phyloP scores from a whole-genome alignment of 2,888 invertebrate genomes.

The Drosophila lacicola region DNA sequence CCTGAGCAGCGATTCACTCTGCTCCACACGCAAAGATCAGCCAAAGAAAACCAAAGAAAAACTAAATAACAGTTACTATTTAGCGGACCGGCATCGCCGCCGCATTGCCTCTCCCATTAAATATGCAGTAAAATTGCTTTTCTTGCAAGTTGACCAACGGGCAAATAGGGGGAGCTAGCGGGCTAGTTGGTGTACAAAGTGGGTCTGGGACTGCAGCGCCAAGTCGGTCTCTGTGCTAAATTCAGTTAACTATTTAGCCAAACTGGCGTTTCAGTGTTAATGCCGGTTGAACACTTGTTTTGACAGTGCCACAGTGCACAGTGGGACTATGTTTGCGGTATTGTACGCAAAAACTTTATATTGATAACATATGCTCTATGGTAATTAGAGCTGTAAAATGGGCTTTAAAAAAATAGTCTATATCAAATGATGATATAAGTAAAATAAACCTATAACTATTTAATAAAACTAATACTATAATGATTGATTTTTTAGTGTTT shows the following conservation, averaged over 20 bases:
- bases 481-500: too few relatives aligned
- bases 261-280: constrained; percentile 67
- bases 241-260: constrained; percentile 47
- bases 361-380: too few relatives aligned
- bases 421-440: too few relatives aligned
- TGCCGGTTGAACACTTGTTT: constrained; percentile 59
- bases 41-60: constrained; percentile 51
- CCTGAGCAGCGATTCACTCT: constrained; percentile 47
- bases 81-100: constrained; percentile 53
- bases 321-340: constrained; percentile 29
- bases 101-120: constrained; percentile 42
- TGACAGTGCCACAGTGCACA: constrained; percentile 58
- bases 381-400: too few relatives aligned
- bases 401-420: too few relatives aligned
- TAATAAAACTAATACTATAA: too few relatives aligned
- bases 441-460: too few relatives aligned
- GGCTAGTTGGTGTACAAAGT: constrained; percentile 31
- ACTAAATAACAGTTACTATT: constrained; percentile 77
- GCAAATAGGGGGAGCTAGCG: neutral
- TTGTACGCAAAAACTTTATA: neutral
- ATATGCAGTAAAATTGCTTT: constrained; percentile 70
- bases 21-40: constrained; percentile 50
- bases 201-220: constrained; percentile 52
- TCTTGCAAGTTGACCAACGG: constrained; percentile 27
- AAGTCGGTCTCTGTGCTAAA: constrained; percentile 57